Conservation (phyloP, 2,797 vertebrate genomes). For the Etheostoma nigrum region DNA sequence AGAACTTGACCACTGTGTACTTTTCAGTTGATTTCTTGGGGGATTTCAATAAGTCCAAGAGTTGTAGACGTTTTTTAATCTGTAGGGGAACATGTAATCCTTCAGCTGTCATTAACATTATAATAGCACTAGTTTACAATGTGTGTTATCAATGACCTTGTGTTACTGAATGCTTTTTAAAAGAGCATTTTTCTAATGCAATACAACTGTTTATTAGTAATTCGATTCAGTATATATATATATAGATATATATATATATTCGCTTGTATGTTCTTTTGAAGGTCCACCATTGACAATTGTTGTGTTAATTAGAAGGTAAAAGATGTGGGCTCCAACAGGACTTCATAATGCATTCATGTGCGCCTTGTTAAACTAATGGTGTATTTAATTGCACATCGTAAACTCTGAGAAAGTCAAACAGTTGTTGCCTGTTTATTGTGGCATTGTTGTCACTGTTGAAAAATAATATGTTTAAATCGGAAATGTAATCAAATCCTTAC, state of each 20-base stretch:
- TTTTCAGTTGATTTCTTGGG: conserved; percentile 34
- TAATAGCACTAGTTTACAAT: conserved; percentile 18
- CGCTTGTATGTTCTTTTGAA: neutral
- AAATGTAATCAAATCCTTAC: too few species aligned
- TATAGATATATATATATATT: too few species aligned
- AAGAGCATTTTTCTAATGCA: neutral
- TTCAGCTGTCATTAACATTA: conserved; percentile 38
- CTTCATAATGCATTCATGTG: too few species aligned
- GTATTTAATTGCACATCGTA: too few species aligned
- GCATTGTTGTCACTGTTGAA: too few species aligned
- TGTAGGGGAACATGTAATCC: conserved; percentile 28
- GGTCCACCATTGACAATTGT: neutral
- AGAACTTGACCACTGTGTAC: conserved; percentile 43
- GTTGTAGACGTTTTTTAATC: conserved; percentile 38
- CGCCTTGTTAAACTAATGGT: too few species aligned
- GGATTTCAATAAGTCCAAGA: conserved; percentile 46
- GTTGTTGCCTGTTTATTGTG: too few species aligned
- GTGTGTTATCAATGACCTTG: conserved; percentile 22
- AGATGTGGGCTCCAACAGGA: too few species aligned
- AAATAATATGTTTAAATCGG: too few species aligned
- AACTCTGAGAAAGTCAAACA: too few species aligned
- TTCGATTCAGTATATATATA: neutral
- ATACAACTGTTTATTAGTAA: neutral
- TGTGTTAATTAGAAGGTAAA: too few species aligned
- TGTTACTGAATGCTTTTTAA: conserved; percentile 14